Conservation (phyloP, 2,113 vertebrate species). For the Muntiacus reevesi region DNA sequence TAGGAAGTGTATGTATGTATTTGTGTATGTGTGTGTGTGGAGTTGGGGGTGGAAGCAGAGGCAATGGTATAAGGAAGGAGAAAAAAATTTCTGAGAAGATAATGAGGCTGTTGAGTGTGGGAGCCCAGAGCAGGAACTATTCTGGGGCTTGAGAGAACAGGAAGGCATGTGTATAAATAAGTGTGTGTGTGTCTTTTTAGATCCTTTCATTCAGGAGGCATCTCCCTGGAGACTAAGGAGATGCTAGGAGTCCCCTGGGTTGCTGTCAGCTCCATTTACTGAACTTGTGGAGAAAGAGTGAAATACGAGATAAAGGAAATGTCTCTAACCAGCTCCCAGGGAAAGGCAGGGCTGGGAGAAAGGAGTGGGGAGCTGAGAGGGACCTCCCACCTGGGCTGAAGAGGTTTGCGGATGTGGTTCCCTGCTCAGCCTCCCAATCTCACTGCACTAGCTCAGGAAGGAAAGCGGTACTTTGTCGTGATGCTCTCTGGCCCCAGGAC, state of each 20-base stretch:
- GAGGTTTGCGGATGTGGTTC: background rate
- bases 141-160: constrained; percentile 17
- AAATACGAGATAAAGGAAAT: background rate
- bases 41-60: background rate
- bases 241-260: constrained; percentile 34
- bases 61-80: background rate
- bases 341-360: background rate
- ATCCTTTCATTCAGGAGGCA: constrained; percentile 53
- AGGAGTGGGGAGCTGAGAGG: background rate
- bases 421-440: background rate
- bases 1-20: background rate
- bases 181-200: constrained; percentile 49
- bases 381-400: background rate
- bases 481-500: background rate
- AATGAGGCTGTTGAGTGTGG: constrained; percentile 46
- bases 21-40: background rate
- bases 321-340: background rate
- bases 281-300: background rate
- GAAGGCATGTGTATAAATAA: background rate
- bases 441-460: background rate
- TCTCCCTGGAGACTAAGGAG: constrained; percentile 65
- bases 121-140: constrained; percentile 47
- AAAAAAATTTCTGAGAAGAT: background rate
- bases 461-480: background rate
- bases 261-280: constrained; percentile 29